Base-by-base conservation (phyloP, 2,797 vertebrate species). In the Chaunax sp. region DNA sequence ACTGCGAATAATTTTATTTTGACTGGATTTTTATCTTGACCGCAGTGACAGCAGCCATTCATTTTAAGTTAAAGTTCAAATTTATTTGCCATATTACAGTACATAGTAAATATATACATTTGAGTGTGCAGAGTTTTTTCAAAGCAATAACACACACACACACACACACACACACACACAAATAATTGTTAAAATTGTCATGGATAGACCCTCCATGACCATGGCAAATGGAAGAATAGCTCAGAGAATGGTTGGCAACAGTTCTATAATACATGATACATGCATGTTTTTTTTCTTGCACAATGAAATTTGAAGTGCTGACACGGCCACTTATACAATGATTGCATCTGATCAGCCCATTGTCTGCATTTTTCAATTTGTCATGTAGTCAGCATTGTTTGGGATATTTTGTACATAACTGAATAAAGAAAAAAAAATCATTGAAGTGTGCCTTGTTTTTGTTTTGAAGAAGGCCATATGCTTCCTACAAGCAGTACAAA, bases 1-100 rank as follows among this genome's bases (percentile, higher is more conserved):
- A 41, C 46, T 2, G 46, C 69, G 81, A 80, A 84, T 76, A 11
- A 70, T 69, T 51, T 73, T 69, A 71, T 65, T 63, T 70, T 55
- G 59, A 26, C 61, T 15, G 7, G 26, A 56, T 53, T 30, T 30
- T 30, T 30, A 9, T 30, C 28, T n/a, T n/a, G n/a, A n/a, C n/a
- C n/a, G n/a, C n/a, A n/a, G n/a, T n/a, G n/a, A n/a, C n/a, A n/a
- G n/a, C n/a, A n/a, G n/a, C 5, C 28, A 5, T 30, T 30, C 5
- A 30, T 9, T 53, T 58, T 8, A 45, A 59, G 25, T 67, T 71
- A 44, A 72, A 57, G 22, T 58, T 71, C 52, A 67, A 50, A 65
- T 57, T 12, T 43, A 71, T 67, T 63, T 57, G 19, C 47, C 45
- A 43, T 50, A 46, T 72, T 64, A n/a, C n/a, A n/a, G 35, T 16